Base-by-base conservation (phyloP, 1,140 invertebrate genomes). In the Homarus americanus region DNA sequence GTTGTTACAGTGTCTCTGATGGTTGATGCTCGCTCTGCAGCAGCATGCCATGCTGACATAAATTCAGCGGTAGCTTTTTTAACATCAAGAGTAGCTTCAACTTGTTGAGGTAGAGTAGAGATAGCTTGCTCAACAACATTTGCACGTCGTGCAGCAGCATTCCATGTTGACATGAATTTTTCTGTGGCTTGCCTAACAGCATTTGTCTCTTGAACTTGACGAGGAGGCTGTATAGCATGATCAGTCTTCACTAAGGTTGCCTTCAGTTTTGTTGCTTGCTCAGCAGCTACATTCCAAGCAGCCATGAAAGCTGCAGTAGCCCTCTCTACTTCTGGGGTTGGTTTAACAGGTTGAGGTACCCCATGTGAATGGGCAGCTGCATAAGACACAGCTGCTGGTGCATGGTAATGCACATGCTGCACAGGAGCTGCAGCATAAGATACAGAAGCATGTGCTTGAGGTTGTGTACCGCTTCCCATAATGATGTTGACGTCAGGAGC, bases 281-380 rank as follows among this genome's bases (percentile, higher is more conserved):
- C 32, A 41, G 86, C 76, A 44, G 86, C 86, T 32, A 53, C 76
- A 72, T 87, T 87, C 76, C 86, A 87, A n/a, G 75, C 86, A 69
- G 86, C 86, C 86, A 87, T 87, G 76, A 87, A 87, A 7, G 28
- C 53, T 17, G 86, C 76, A 41, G 75, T 87, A n/a, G 86, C 85
- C n/a, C 38, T 79, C 73, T 80, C 17, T 12, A 87, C 86, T 44
- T 80, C 86, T n/a, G 41, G 36, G 20, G 86, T 87, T 5, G 75
- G 53, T 41, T 69, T 7, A 0, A 87, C 75, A 34, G 84, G 41
- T 17, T 28, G 40, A n/a, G 24, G 41, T 20, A 53, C 28, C 15
- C n/a, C 20, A 24, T 20, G 40, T 36, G 41, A 0, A 4, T 72
- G 49, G 3, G 72, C 75, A 63, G 28, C 53, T 79, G 49, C 34